Evolutionary conservation across 2,888 invertebrate species (phyloP).

Genomic region (Lasioglossum lativentre): DNA sequence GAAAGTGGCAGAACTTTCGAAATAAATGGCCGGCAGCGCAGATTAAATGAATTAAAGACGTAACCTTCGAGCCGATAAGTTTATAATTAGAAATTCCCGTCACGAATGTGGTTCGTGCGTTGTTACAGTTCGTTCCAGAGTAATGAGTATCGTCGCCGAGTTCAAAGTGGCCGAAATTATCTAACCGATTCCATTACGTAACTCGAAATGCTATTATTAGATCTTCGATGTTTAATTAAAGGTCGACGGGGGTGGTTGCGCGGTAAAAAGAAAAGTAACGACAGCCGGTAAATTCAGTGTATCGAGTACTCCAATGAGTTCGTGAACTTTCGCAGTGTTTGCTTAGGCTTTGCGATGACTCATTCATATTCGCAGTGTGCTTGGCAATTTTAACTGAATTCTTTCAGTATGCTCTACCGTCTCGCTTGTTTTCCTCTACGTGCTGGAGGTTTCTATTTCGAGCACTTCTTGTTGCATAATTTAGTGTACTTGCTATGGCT

Average conservation of each 20-base stretch:
- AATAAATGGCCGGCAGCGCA: background rate
- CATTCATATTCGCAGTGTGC: background rate
- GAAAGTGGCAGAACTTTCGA: background rate
- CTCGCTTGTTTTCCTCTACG: background rate
- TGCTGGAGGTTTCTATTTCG: background rate
- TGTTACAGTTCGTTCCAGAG: conserved; percentile 25
- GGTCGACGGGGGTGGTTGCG: background rate
- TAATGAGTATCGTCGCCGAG: conserved; percentile 17
- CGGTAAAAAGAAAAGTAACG: conserved; percentile 29
- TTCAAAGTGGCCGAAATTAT: conserved; percentile 39
- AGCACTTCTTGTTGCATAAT: background rate
- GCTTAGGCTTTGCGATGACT: conserved; percentile 27
- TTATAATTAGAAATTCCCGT: conserved; percentile 52
- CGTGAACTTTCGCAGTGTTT: conserved; percentile 36
- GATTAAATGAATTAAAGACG: conserved; percentile 4
- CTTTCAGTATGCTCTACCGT: background rate
- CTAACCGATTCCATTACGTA: conserved; percentile 31
- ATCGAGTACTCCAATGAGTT: conserved; percentile 29
- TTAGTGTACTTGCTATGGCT: background rate
- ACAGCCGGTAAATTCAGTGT: conserved; percentile 15
- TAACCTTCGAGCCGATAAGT: conserved; percentile 25
- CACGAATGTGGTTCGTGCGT: conserved; percentile 40
- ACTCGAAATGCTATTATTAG: conserved; percentile 43
- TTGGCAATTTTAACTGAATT: background rate
- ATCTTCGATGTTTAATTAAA: conserved; percentile 40